These are phyloP conservation scores for Epistrophella euchroma DNA, from an alignment of 2,888 invertebrate species.

Conservation along the genomic window DNA sequence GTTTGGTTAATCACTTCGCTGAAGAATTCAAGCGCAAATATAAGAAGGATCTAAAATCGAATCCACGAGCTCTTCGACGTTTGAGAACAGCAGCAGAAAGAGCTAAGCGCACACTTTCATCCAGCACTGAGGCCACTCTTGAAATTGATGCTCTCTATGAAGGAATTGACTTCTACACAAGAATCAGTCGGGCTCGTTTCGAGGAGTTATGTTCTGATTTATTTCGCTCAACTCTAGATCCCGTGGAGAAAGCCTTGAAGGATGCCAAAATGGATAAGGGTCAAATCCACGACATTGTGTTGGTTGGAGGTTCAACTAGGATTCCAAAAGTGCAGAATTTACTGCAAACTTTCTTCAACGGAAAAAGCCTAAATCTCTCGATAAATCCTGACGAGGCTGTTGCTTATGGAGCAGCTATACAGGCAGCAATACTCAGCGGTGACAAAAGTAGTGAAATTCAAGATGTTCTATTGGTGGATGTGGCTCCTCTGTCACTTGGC, in stretches of 20 bases:
- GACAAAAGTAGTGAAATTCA: slow-evolving; percentile 89
- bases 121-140: slow-evolving; percentile 90
- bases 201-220: slow-evolving; percentile 89
- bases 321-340: slow-evolving; percentile 91
- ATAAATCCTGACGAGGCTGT: slow-evolving; percentile 93
- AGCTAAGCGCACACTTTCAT: slow-evolving; percentile 90
- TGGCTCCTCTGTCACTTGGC: slow-evolving; percentile 88
- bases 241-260: slow-evolving; percentile 89
- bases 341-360: slow-evolving; percentile 90
- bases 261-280: slow-evolving; percentile 91
- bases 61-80: slow-evolving; percentile 88
- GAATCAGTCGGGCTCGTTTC: slow-evolving; percentile 88
- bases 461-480: slow-evolving; percentile 89
- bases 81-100: slow-evolving; percentile 90
- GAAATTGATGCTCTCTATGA: slow-evolving; percentile 90
- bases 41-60: slow-evolving; percentile 87
- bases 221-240: slow-evolving; percentile 88
- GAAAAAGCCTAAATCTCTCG: slow-evolving; percentile 88
- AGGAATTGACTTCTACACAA: slow-evolving; percentile 88
- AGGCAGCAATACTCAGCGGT: slow-evolving; percentile 89
- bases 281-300: slow-evolving; percentile 90
- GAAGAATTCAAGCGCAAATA: slow-evolving; percentile 93
- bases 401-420: slow-evolving; percentile 90
- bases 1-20: slow-evolving; percentile 93
- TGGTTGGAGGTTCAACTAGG: slow-evolving; percentile 92